Evolutionary conservation across 2,113 vertebrate genomes (phyloP).

Genomic region (Nycticebus coucang): DNA sequence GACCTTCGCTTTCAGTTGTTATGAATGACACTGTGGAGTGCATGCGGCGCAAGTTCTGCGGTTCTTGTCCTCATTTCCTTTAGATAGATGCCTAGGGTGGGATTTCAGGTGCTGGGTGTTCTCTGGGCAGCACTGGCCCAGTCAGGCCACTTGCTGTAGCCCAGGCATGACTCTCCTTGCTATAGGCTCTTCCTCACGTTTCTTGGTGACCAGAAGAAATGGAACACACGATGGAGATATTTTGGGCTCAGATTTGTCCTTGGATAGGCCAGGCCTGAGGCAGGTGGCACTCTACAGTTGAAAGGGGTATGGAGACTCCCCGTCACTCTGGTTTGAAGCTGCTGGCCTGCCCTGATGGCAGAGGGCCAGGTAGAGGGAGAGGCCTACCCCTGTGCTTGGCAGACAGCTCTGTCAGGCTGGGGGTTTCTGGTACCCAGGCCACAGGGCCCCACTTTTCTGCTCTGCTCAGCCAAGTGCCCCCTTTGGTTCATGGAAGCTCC

Average conservation of each 20-base stretch:
- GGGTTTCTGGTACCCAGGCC: too few species aligned
- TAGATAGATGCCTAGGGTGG: rapidly evolving
- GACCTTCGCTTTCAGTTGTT: too few species aligned
- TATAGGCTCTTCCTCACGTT: rapidly evolving
- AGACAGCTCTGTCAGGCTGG: neutral
- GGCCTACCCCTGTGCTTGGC: neutral
- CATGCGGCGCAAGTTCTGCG: rapidly evolving
- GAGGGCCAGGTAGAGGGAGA: neutral
- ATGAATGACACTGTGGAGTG: neutral
- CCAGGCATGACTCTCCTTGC: neutral
- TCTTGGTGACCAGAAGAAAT: rapidly evolving
- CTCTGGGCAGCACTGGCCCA: neutral
- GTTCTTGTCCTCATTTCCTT: neutral
- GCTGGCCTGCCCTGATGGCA: neutral
- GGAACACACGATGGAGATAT: neutral
- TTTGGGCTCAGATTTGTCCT: neutral
- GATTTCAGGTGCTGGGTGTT: neutral
- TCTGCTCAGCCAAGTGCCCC: neutral
- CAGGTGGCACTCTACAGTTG: neutral
- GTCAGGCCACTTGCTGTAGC: neutral
- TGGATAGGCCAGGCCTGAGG: neutral
- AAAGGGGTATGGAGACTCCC: too few species aligned
- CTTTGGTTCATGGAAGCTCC: neutral
- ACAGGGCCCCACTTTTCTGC: neutral
- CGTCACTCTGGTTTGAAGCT: neutral